phyloP scores from a whole-genome alignment of 2,113 vertebrate species.

The Silurus meridionalis region DNA sequence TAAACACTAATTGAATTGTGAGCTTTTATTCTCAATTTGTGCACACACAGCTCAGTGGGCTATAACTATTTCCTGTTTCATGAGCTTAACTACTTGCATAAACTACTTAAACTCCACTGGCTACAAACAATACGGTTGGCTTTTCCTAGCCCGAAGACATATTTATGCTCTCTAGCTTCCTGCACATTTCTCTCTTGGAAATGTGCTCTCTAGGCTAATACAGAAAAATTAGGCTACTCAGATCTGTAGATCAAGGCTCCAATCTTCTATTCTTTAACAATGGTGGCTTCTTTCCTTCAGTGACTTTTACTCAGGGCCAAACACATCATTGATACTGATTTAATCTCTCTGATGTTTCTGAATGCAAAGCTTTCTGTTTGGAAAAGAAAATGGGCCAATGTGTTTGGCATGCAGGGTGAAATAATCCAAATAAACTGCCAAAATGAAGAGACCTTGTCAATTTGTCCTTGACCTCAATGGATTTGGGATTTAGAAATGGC shows the following conservation, averaged over 20 bases:
- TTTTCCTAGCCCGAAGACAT: not conserved
- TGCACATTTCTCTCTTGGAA: not conserved
- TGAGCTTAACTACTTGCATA: slow-evolving; percentile 31
- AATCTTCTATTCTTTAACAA: not conserved
- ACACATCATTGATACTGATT: slow-evolving; percentile 12
- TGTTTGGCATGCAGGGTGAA: slow-evolving; percentile 6
- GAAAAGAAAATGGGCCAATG: not conserved
- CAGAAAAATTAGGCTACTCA: slow-evolving; percentile 19
- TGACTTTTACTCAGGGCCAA: not conserved
- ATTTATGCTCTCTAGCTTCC: slow-evolving; percentile 10
- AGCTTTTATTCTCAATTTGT: slow-evolving; percentile 4
- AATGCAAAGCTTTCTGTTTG: not conserved
- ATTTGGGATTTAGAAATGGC: not conserved
- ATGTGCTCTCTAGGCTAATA: slow-evolving; percentile 15
- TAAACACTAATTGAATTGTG: slow-evolving; percentile 12
- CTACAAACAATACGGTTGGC: not conserved
- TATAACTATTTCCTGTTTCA: slow-evolving; percentile 23
- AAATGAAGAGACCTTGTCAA: slow-evolving; percentile 6
- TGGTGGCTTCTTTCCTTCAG: not conserved
- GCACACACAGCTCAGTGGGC: not conserved
- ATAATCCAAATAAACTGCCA: not conserved
- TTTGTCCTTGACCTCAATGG: slow-evolving; percentile 26
- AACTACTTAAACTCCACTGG: slow-evolving; percentile 32
- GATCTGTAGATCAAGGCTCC: slow-evolving; percentile 25
- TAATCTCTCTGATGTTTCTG: slow-evolving; percentile 8